Conservation (phyloP, 2,888 invertebrate species). For the Lithosia quadra region DNA sequence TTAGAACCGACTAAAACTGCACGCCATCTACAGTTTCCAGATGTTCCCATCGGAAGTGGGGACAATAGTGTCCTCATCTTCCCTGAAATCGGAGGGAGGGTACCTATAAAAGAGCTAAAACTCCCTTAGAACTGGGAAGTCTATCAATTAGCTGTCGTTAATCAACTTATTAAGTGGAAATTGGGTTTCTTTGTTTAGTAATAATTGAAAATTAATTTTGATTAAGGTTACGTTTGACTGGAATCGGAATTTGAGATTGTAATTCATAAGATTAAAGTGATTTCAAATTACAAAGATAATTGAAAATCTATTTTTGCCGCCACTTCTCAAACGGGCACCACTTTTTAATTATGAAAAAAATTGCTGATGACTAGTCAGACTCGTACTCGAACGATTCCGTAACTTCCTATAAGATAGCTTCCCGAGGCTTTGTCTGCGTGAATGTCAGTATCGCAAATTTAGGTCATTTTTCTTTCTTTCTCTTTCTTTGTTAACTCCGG, state of each 20-base stretch:
- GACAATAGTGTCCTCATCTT: too few relatives aligned
- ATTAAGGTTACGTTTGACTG: slow-evolving; percentile 33
- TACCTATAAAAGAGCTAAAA: background rate
- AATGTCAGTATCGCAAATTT: too few relatives aligned
- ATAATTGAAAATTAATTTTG: slow-evolving; percentile 29
- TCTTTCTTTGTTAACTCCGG: too few relatives aligned
- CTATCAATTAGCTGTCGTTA: slow-evolving; percentile 30
- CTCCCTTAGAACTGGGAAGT: background rate
- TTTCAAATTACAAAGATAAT: background rate
- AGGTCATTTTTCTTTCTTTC: too few relatives aligned
- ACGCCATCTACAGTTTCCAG: too few relatives aligned
- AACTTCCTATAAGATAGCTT: background rate
- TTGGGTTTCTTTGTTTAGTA: slow-evolving; percentile 26
- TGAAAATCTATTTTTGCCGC: background rate
- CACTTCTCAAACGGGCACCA: background rate
- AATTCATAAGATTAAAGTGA: background rate
- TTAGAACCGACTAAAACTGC: too few relatives aligned
- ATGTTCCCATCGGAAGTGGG: too few relatives aligned
- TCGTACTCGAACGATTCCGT: background rate
- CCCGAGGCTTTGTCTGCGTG: too few relatives aligned
- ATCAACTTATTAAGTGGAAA: slow-evolving; percentile 21
- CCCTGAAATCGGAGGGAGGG: too few relatives aligned
- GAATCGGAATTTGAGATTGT: background rate
- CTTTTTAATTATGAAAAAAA: background rate
- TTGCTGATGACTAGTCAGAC: background rate